Base-by-base conservation (phyloP, 1,140 invertebrate genomes). In the Sycobia sp. region DNA sequence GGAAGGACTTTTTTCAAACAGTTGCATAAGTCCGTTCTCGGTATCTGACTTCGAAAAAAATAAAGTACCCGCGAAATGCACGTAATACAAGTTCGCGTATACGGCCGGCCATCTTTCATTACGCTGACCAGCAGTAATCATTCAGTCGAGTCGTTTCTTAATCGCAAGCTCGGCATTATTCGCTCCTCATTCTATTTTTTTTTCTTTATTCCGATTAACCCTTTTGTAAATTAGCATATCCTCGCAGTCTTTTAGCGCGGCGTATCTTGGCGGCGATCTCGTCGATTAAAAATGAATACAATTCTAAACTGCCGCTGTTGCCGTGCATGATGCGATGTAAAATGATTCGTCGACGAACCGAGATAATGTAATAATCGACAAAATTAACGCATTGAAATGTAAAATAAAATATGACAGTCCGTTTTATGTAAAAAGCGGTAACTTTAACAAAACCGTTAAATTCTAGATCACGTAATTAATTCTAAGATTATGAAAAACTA, bases 91-190 rank as follows among this genome's bases (percentile, higher is more conserved):
- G 60, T 55, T 56, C 46, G 46, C 54, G 29, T 27, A 23, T 32
- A n/a, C 27, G 10, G 47, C 39, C n/a, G 47, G 9, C 27, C 61
- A 67, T 65, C 64, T 70, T 70, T 70, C 58, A 68, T 70, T 68
- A 66, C 53, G 66, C 69, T 70, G 69, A 70, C 58, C 62, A 44
- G 62, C 64, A 62, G 43, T 64, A 67, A 67, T 70, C 65, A 60
- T 65, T 58, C 56, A 60, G 29, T 60, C 59, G 50, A 61, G 56
- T 47, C 27, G 16, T 67, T 69, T 64, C 63, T 44, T 59, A 41
- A 62, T 46, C 57, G 46, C 60, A 47, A 46, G 49, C 43, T 63
- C 63, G 32, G 53, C 51, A 66, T 47, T 60, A 65, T 25, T 49
- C 25, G 16, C 38, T 7, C n/a, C 38, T 7, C 22, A 5, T 22